phyloP scores from a whole-genome alignment of 2,113 vertebrate species.

The Micronycteris hirsuta region DNA sequence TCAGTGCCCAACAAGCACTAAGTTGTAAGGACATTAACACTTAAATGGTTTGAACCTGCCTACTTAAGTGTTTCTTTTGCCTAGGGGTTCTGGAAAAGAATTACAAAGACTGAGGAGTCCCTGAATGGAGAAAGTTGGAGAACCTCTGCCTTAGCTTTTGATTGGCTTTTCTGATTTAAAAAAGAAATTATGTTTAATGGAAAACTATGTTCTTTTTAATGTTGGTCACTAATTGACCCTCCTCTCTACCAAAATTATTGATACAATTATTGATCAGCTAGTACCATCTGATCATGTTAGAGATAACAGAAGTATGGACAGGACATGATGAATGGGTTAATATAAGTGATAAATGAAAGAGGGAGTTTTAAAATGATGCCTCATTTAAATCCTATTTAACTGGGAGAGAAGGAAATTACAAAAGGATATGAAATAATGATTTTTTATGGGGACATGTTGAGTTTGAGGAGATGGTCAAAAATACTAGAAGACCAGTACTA shows the following conservation, averaged over 20 bases:
- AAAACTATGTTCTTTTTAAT: neutral
- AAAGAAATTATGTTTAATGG: neutral
- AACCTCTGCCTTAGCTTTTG: neutral
- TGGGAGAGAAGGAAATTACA: neutral
- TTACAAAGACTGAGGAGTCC: neutral
- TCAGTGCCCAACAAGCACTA: neutral
- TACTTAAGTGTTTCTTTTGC: neutral
- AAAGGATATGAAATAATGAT: neutral
- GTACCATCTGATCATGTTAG: neutral
- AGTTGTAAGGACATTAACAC: neutral
- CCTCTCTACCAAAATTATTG: neutral
- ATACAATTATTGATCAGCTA: neutral
- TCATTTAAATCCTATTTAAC: slow-evolving; percentile 1
- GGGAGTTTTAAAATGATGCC: neutral
- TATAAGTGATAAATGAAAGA: neutral
- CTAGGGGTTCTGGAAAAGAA: neutral
- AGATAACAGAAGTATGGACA: neutral
- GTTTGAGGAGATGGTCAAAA: slow-evolving; percentile 30
- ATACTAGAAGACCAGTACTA: neutral
- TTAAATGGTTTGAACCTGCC: neutral
- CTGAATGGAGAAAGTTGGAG: neutral
- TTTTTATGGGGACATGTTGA: neutral
- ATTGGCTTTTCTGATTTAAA: slow-evolving; percentile 10
- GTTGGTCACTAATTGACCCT: neutral
- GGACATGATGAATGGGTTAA: neutral